Percentiles rank a stretch among this genome's conserved stretches.
Evolutionary conservation across 2,888 invertebrate genomes (phyloP).

Genomic region (Chorisops tibialis): DNA sequence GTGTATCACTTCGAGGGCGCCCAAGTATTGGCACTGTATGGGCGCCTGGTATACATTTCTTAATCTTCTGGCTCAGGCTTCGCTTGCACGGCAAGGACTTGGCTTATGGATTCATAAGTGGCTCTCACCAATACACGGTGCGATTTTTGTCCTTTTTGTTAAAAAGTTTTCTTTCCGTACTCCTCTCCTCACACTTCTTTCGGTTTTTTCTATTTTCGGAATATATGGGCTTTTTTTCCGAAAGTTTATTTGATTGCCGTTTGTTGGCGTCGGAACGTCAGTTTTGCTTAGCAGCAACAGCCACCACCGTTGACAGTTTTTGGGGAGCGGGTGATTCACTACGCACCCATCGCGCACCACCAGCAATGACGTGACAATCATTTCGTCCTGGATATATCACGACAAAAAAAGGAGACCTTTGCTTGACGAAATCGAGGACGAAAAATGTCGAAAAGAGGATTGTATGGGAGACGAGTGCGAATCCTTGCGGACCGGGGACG

Average conservation of each 20-base stretch:
- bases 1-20: not conserved
- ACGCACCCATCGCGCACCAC: not conserved
- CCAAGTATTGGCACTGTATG: not conserved
- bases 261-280: constrained; percentile 15
- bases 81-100: not conserved
- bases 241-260: constrained; percentile 25
- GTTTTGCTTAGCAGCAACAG: not conserved
- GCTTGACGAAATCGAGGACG: constrained; percentile 6
- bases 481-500: not conserved
- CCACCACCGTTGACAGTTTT: not conserved
- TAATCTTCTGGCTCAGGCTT: constrained; percentile 20
- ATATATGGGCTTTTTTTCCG: not conserved
- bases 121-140: constrained; percentile 1
- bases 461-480: not conserved
- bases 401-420: not conserved
- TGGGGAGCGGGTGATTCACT: not conserved
- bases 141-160: constrained; percentile 11
- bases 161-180: not conserved
- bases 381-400: constrained; percentile 14
- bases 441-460: not conserved
- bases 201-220: not conserved
- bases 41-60: constrained; percentile 20
- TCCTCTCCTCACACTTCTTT: not conserved
- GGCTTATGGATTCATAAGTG: constrained; percentile 10
- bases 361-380: constrained; percentile 20